These are phyloP conservation scores for Tricholauxania praeusta DNA, from an alignment of 2,888 invertebrate species.

Conservation along the genomic window DNA sequence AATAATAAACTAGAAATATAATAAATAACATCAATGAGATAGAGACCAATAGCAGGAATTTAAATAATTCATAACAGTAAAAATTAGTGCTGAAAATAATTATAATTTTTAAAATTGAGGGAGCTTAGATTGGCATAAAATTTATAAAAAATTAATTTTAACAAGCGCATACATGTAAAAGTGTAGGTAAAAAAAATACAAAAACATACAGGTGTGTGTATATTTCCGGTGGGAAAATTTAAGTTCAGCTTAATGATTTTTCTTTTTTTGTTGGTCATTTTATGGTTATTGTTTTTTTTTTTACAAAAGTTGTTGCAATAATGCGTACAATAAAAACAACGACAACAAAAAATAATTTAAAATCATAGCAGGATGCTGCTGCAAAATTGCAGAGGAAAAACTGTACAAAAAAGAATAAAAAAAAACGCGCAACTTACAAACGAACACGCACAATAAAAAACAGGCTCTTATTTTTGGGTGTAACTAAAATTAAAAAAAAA, in stretches of 20 bases:
- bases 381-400: not conserved
- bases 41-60: too few relatives aligned
- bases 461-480: too few relatives aligned
- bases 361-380: slow-evolving; percentile 13
- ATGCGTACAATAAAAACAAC: slow-evolving; percentile 28
- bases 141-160: too few relatives aligned
- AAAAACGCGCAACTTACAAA: slow-evolving; percentile 16
- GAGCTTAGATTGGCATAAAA: not conserved
- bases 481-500: too few relatives aligned
- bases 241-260: not conserved
- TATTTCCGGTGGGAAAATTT: not conserved
- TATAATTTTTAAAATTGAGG: not conserved
- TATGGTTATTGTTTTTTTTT: not conserved
- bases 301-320: slow-evolving; percentile 18
- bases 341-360: slow-evolving; percentile 23
- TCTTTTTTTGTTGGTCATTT: not conserved
- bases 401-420: slow-evolving; percentile 1
- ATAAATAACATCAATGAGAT: too few relatives aligned
- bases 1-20: too few relatives aligned
- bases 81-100: not conserved
- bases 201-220: not conserved
- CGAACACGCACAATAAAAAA: not conserved
- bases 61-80: not conserved
- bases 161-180: too few relatives aligned
- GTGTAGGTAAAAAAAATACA: too few relatives aligned